Conservation (phyloP, 2,888 invertebrate genomes). For the Cephalotes varians region DNA sequence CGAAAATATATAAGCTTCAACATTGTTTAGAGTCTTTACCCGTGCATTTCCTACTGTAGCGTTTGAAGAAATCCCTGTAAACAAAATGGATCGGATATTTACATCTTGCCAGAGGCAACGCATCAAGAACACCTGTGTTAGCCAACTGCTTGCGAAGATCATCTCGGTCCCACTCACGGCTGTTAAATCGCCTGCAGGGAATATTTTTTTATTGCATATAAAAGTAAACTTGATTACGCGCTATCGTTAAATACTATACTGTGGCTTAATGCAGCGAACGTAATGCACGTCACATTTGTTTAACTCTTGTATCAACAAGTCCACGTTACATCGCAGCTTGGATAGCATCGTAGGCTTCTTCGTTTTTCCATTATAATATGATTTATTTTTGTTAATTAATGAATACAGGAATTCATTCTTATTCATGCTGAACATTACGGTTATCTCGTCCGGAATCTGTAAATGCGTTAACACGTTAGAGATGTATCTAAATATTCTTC, state of each 20-base stretch:
- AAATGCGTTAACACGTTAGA: background rate
- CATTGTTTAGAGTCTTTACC: conserved; percentile 51
- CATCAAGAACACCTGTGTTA: conserved; percentile 75
- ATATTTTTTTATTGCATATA: conserved; percentile 3
- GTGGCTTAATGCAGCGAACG: conserved; percentile 84
- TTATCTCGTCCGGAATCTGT: conserved; percentile 77
- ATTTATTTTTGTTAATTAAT: conserved; percentile 66
- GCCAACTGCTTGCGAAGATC: conserved; percentile 75
- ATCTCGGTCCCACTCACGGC: conserved; percentile 67
- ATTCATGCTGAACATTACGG: conserved; percentile 71
- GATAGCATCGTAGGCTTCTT: conserved; percentile 79
- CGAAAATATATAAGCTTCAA: background rate
- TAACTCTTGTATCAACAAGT: conserved; percentile 82
- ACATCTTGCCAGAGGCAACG: conserved; percentile 74
- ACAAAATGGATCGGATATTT: conserved; percentile 74
- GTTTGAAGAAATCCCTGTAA: conserved; percentile 73
- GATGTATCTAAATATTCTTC: background rate
- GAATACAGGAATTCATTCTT: conserved; percentile 77
- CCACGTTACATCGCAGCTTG: conserved; percentile 83
- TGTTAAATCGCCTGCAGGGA: conserved; percentile 63
- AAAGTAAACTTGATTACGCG: background rate
- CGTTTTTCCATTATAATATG: conserved; percentile 59
- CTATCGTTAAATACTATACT: conserved; percentile 61
- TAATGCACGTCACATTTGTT: conserved; percentile 84
- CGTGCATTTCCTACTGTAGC: conserved; percentile 67